Base-by-base conservation (phyloP, 2,888 invertebrate species). In the Ichneumoninae sp. region DNA sequence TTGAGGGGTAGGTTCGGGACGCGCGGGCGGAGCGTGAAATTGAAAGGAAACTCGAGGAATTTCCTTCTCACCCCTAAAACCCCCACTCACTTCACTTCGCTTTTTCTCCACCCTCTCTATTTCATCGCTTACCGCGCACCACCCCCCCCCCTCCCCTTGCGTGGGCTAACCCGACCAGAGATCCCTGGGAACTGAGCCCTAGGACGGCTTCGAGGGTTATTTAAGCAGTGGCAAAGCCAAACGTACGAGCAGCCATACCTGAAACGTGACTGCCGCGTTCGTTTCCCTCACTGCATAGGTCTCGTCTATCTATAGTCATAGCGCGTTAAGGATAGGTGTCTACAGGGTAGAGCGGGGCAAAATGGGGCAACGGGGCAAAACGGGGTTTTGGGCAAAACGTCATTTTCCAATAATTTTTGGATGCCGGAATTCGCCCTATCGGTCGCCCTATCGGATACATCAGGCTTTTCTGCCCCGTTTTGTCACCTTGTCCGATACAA, bases 21-120 rank as follows among this genome's bases (percentile, higher is more conserved):
- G 66, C 65, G 69, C 65, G 69, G 77, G 70, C 86, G 82, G 75
- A 83, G 81, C 83, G 85, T 86, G 85, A 89, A 89, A 89, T 89
- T 89, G 88, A 88, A 89, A 88, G 85, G 88, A 87, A 87, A 87
- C 85, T 79, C 83, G 26, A 77, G 77, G 79, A 76, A 82, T 78
- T 78, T 65, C 50, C 79, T 66, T 60, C 60, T 73, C 83, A 71
- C 68, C 65, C 75, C 30, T 40, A 63, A 76, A 85, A 68, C 79
- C 75, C 70, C 36, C 57, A 44, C 69, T 74, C 75, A 73, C 81
- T 78, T 77, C 63, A 26, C n/a, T 60, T 47, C 60, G 40, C 57
- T 54, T 65, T 68, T 63, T 52, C 60, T 33, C 75, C 26, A 70
- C 44, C 44, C 57, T n/a, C 19, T n/a, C 30, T 54, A 75, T 16